Percentiles rank a stretch among this genome's conserved stretches.
phyloP scores from a whole-genome alignment of 1,140 invertebrate genomes.

The Apocrypta bakeri region DNA sequence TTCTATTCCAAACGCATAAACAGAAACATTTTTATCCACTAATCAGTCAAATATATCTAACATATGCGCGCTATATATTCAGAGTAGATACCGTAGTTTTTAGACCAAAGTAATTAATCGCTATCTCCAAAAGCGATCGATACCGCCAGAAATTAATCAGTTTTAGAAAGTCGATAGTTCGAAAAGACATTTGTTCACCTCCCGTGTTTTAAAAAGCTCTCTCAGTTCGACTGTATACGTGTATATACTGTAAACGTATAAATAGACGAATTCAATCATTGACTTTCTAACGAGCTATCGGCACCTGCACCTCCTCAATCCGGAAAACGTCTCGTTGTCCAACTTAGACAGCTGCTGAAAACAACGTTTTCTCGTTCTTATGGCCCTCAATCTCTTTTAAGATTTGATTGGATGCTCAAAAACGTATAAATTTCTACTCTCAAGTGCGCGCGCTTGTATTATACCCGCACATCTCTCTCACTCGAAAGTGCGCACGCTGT shows the following conservation, averaged over 20 bases:
- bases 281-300: slow-evolving; percentile 49
- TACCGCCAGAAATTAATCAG: not conserved
- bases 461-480: not conserved
- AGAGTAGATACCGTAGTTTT: not conserved
- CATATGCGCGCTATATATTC: no score
- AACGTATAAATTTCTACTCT: slow-evolving; percentile 27
- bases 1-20: no score
- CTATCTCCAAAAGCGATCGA: not conserved
- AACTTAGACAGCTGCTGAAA: not conserved
- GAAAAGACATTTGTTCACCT: not conserved
- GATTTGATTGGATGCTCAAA: not conserved
- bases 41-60: no score
- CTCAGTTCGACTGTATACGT: no score
- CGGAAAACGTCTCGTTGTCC: no score
- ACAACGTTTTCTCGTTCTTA: slow-evolving; percentile 25
- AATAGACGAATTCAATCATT: slow-evolving; percentile 22
- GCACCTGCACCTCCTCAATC: not conserved
- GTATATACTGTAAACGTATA: no score
- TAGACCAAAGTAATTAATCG: no score
- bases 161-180: not conserved
- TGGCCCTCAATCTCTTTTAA: no score
- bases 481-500: slow-evolving; percentile 27
- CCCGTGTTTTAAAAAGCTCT: no score
- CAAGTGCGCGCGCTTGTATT: not conserved
- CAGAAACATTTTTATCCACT: no score